A percentile compares a stretch with the other conserved stretches of the same genome.
phyloP scores from a whole-genome alignment of 2,797 vertebrate species.

The Euphonia xanthogaster region DNA sequence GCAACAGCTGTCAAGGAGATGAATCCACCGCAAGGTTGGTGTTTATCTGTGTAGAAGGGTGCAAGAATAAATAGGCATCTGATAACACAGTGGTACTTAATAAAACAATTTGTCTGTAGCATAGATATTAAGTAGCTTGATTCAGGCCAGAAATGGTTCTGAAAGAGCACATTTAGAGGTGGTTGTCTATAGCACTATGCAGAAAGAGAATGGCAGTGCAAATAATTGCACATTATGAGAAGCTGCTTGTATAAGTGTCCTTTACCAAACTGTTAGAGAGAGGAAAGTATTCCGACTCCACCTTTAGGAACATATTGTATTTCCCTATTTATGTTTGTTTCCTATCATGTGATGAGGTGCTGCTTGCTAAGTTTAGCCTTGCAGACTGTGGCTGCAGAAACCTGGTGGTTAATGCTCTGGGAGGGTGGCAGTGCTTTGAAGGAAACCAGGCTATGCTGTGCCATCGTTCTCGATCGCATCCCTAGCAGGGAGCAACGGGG shows the following conservation, averaged over 20 bases:
- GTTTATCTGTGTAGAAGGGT: not conserved
- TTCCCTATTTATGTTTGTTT: slow-evolving; percentile 60
- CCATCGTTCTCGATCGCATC: rapidly evolving
- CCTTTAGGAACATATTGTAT: slow-evolving; percentile 55
- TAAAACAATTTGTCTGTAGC: not conserved
- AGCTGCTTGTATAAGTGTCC: not conserved
- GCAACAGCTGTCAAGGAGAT: not conserved
- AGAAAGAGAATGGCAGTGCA: not conserved
- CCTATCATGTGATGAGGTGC: slow-evolving; percentile 38
- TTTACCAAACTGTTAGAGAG: not conserved
- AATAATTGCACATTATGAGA: not conserved
- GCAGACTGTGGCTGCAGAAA: slow-evolving; percentile 25
- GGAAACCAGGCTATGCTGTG: not conserved
- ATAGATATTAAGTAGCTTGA: not conserved
- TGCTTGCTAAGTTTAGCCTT: slow-evolving; percentile 51
- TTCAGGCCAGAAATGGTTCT: not conserved
- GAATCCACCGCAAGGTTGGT: not conserved
- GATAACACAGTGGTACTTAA: not conserved
- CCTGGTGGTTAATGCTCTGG: not conserved
- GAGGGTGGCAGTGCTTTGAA: not conserved
- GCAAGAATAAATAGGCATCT: not conserved
- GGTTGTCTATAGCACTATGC: not conserved
- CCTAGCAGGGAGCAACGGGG: rapidly evolving
- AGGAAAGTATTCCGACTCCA: not conserved
- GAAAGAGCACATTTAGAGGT: not conserved